Base-by-base conservation (phyloP, 2,888 invertebrate genomes). In the Aquatica leii region DNA sequence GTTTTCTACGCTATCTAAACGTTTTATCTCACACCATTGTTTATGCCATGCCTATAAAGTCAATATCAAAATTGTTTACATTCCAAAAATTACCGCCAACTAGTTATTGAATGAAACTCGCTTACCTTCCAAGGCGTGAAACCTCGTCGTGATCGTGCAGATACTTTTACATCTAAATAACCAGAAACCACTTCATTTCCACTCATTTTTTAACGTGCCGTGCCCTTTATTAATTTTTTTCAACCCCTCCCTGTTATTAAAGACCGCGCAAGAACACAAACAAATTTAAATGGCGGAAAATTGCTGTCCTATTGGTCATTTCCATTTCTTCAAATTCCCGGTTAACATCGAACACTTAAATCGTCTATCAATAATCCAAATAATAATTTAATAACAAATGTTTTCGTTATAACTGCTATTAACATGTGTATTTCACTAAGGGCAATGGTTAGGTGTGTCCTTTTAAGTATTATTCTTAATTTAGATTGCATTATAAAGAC, bases 91-190 rank as follows among this genome's bases (percentile, higher is more conserved):
- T 41, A 58, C 51, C 58, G 58, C 58, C 43, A 58, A 58, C 43
- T 31, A n/a, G n/a, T 31, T 24, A 20, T 15, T 18, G 59, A 51
- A 49, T 46, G 58, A 24, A 75, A 75, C 67, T 75, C 62, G 79
- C 81, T 79, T 80, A 88, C 88, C 85, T 87, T 88, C 84, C 88
- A 88, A 50, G 87, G 86, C 74, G 87, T 86, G 72, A 88, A 82
- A 54, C 86, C 87, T 72, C 87, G 81, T 74, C 86, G 84, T 21
- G 85, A 84, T 77, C 84, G 86, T 53, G 85, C 84, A 31, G 88
- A 87, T 76, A 88, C 86, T 81, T 88, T 88, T 69, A 88, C 86
- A 73, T 88, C 87, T 68, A 88, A 81, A 79, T 86, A 87, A 66
- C 87, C 88, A 59, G 85, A 85, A 82, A 85, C 83, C 65, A 77